Evolutionary conservation across 2,113 vertebrate species (phyloP), one percentile per base, ranked within the genome.

Genomic region (Reinhardtius hippoglossoides): DNA sequence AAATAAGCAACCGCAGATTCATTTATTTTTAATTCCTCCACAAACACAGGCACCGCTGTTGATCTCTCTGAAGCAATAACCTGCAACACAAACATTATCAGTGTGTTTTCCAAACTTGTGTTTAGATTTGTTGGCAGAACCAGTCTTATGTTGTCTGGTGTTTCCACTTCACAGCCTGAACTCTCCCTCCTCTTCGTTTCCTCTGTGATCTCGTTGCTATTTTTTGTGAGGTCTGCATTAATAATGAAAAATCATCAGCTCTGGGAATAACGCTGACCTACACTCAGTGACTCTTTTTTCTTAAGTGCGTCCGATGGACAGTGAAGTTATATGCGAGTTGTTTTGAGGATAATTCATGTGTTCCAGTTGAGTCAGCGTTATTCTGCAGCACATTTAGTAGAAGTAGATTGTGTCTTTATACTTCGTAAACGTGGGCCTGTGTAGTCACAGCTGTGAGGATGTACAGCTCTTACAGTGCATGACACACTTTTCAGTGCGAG

Each of bases 201-300:
- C 8, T 56, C 56, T 72, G 57, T 78, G 62, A 78, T 76, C 55
- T 76, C 15, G 10, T 56, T 80, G 65, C 84, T 85, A 69, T 54
- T 84, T 84, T 89, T 74, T 71, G 37, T 48, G 18, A 57, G 40
- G 61, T 67, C 52, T 70, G 56, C 62, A 84, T 86, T 40, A 91
- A 86, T 85, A 75, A 91, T 77, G 10, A 81, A 77, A 77, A 72
- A 14, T 44, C 81, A 31, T 78, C 64, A 76, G 67, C 64, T 63
- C 68, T 66, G 42, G 16, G 21, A 68, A 71, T 60, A 27, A 60
- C 75, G 68, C 48, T 16, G 65, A 72, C 68, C 79, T 76, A 71
- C 18, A 16, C 18, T 65, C 46, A 13, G 21, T 9, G 23, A 76
- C 59, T 71, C 69, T 55, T 58, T 55, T 69, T 50, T 67, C 42